phyloP scores from a whole-genome alignment of 1,140 invertebrate species.

The Halictus rubicundus region DNA sequence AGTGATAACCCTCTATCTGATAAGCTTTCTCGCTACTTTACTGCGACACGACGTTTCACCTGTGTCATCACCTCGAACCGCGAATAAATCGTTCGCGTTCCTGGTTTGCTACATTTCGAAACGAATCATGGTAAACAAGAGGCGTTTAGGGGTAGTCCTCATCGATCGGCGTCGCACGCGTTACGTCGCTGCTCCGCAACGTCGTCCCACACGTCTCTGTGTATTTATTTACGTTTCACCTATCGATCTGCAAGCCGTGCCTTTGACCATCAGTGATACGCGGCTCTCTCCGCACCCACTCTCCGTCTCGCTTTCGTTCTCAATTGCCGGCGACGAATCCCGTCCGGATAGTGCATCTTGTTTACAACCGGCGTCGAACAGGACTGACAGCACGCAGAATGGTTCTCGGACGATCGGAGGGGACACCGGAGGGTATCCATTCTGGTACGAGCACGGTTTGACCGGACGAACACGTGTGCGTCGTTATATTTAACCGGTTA shows the following conservation, averaged over 20 bases:
- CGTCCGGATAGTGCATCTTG: neutral
- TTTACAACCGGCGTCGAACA: neutral
- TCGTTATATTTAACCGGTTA: slow-evolving; percentile 42
- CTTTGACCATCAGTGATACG: slow-evolving; percentile 4
- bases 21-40: too few species aligned
- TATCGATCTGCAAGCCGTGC: slow-evolving; percentile 11
- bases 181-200: neutral
- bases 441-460: neutral
- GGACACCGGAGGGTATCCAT: neutral
- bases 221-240: slow-evolving; percentile 36
- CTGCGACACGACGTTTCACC: neutral
- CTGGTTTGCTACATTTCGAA: too few species aligned
- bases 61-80: neutral
- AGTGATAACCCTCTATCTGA: slow-evolving; percentile 61
- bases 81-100: neutral
- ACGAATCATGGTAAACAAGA: neutral
- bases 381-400: neutral
- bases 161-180: slow-evolving; percentile 16
- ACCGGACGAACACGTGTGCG: neutral
- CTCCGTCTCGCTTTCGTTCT: neutral
- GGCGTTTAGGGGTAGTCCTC: neutral
- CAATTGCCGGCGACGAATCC: neutral
- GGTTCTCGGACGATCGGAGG: neutral
- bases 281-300: neutral
- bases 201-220: slow-evolving; percentile 30